These are phyloP conservation scores for Trissolcus brochymenae DNA, from an alignment of 2,888 invertebrate species.

Conservation along the genomic window DNA sequence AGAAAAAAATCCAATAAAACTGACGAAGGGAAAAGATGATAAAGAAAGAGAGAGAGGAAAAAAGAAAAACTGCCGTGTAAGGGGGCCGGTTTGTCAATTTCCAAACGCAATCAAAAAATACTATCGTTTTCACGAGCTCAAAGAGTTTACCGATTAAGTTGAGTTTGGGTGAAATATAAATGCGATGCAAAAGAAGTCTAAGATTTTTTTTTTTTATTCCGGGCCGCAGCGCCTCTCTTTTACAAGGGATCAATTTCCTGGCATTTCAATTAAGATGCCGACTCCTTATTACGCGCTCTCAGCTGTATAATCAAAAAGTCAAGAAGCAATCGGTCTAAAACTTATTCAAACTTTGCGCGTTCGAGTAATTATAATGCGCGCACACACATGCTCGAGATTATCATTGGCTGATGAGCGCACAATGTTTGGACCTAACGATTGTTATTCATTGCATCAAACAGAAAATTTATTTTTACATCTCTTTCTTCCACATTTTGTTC, in stretches of 20 bases:
- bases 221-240: slow-evolving; percentile 21
- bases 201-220: slow-evolving; percentile 17
- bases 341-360: slow-evolving; percentile 49
- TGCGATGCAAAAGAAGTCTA: slow-evolving; percentile 25
- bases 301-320: slow-evolving; percentile 52
- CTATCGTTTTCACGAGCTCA: slow-evolving; percentile 13
- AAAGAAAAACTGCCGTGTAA: neutral
- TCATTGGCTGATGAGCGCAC: slow-evolving; percentile 12
- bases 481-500: too few relatives aligned
- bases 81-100: slow-evolving; percentile 22
- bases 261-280: slow-evolving; percentile 54
- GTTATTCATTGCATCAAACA: slow-evolving; percentile 15
- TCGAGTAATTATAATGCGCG: slow-evolving; percentile 30
- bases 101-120: slow-evolving; percentile 23
- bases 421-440: slow-evolving; percentile 23
- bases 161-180: slow-evolving; percentile 28
- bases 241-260: slow-evolving; percentile 52
- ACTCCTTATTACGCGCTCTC: slow-evolving; percentile 55
- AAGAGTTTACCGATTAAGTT: slow-evolving; percentile 39
- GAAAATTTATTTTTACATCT: neutral
- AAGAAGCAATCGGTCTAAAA: slow-evolving; percentile 50
- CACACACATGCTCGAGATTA: slow-evolving; percentile 15
- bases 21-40: neutral
- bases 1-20: neutral
- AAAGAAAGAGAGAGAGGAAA: too few relatives aligned